Base-by-base conservation (phyloP, 1,140 invertebrate species). In the Latrodectus geometricus region DNA sequence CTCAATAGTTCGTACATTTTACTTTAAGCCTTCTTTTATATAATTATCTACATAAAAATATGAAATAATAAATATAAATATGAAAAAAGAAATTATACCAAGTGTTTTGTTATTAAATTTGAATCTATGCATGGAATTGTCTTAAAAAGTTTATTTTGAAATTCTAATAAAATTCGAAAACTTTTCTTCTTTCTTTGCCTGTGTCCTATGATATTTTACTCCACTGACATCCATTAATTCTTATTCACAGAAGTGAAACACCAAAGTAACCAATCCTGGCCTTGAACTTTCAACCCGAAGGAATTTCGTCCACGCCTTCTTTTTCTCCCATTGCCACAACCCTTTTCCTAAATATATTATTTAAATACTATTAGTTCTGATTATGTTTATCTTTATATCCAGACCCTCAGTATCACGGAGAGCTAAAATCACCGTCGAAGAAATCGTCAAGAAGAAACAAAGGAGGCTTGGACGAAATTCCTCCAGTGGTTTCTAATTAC, bases 341-440 rank as follows among this genome's bases (percentile, higher is more conserved):
- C 79, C 79, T 20, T 21, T 12, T 17, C 8, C 66, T 48, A 52
- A 50, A 80, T 65, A 65, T 35, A 77, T 56, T 23, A 65, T 20
- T 12, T 7, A 65, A 12, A 35, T 15, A 12, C 35, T 5, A 7
- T 52, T 50, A 12, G 12, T 49, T 80, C 49, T 80, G 65, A 80
- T 70, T 14, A 17, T 20, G 15, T 8, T 35, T 35, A 35, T 80
- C 77, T 82, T 82, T 82, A 21, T 54, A 74, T 17, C 48, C 80
- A 82, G 80, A 82, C 80, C 15, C 80, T 82, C 80, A 65, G 50
- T 54, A 82, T 82, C 21, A 82, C 80, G 8, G 69, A 82, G 48
- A 82, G 80, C 70, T 82, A 82, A 74, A 73, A 8, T 21, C 20
- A 9, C 68, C 68, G 9, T 21, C 4, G n/a, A 21, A 69, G 68